Conservation (phyloP, 2,888 invertebrate species). For the Idaea biselata region DNA sequence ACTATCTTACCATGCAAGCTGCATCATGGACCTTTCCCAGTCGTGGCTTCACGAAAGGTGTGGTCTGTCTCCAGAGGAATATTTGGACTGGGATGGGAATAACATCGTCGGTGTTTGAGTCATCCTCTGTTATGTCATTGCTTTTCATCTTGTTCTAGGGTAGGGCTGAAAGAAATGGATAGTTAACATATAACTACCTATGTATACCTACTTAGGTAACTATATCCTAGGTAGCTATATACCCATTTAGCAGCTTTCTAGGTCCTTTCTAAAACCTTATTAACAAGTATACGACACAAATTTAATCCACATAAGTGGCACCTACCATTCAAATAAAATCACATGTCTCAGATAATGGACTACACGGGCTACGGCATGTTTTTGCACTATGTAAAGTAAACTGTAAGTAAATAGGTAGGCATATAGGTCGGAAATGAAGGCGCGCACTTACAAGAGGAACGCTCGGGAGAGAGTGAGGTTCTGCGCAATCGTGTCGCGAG, state of each 20-base stretch:
- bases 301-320: too few species aligned
- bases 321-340: neutral
- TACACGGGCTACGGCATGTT: slow-evolving; percentile 26
- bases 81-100: slow-evolving; percentile 97
- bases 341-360: slow-evolving; percentile 5
- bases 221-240: slow-evolving; percentile 9
- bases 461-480: slow-evolving; percentile 63
- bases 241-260: neutral
- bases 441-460: slow-evolving; percentile 43
- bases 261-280: neutral
- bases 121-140: slow-evolving; percentile 75
- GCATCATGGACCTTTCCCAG: slow-evolving; percentile 98
- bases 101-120: slow-evolving; percentile 85
- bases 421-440: slow-evolving; percentile 11
- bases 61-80: slow-evolving; percentile 98
- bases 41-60: slow-evolving; percentile 97
- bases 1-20: slow-evolving; percentile 93
- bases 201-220: neutral
- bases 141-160: slow-evolving; percentile 38
- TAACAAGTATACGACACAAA: too few species aligned
- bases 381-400: neutral
- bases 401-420: neutral
- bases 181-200: neutral
- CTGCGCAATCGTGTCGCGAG: slow-evolving; percentile 58
- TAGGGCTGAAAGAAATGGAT: slow-evolving; percentile 9